A percentile compares a stretch with the other conserved stretches of the same genome.
Evolutionary conservation across 2,888 invertebrate species (phyloP).

Genomic region (Chalcis sispes): DNA sequence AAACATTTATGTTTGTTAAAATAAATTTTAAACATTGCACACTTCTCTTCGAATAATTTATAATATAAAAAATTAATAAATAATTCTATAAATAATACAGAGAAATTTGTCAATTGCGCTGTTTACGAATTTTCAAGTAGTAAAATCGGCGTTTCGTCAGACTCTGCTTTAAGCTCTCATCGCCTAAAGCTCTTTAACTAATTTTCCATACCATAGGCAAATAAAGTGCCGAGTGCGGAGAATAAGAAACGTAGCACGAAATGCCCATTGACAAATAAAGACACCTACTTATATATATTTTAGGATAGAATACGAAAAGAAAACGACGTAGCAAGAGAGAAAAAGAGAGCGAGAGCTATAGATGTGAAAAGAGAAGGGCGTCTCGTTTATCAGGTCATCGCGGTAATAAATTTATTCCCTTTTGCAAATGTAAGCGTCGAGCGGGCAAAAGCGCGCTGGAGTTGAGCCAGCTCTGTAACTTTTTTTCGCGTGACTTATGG

Average conservation of each 20-base stretch:
- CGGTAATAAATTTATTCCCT: slow-evolving; percentile 67
- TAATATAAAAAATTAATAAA: too few species aligned
- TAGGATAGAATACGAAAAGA: neutral
- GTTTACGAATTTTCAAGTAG: too few species aligned
- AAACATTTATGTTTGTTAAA: too few species aligned
- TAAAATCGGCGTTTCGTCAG: too few species aligned
- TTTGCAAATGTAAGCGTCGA: slow-evolving; percentile 65
- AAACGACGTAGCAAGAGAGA: neutral
- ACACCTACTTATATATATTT: slow-evolving; percentile 19
- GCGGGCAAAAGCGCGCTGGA: slow-evolving; percentile 65
- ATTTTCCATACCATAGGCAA: neutral
- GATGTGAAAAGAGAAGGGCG: slow-evolving; percentile 22
- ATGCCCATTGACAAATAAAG: slow-evolving; percentile 42
- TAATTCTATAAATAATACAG: too few species aligned
- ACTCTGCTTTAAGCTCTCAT: too few species aligned
- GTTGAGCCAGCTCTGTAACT: slow-evolving; percentile 64
- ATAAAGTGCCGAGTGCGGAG: slow-evolving; percentile 22
- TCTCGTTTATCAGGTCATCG: slow-evolving; percentile 66
- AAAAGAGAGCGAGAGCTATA: neutral
- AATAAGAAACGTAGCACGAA: neutral
- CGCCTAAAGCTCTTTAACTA: too few species aligned
- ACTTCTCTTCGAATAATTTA: too few species aligned
- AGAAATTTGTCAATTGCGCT: too few species aligned
- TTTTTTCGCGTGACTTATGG: slow-evolving; percentile 65
- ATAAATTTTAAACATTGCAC: too few species aligned